Base-by-base conservation (phyloP, 1,140 invertebrate species). In the Caligus rogercresseyi region DNA sequence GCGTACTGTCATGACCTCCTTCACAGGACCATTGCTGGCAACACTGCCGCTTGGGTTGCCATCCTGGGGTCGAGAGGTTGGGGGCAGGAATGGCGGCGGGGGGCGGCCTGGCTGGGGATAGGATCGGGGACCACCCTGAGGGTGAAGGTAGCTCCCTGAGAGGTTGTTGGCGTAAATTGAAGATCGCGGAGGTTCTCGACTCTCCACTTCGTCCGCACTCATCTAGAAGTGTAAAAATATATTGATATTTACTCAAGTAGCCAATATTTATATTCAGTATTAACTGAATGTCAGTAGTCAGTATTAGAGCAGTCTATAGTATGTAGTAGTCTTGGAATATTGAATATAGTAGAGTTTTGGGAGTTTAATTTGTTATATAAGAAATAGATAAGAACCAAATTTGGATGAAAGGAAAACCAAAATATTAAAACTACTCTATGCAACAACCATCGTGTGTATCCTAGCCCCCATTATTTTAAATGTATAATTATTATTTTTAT, bases 1-100 rank as follows among this genome's bases (percentile, higher is more conserved):
- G 18, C 26, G 21, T 13, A 60, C 57, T 1, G 57, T 60, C 1
- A 60, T 60, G 18, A 43, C 31, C n/a, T 43, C 31, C n/a, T n/a
- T 43, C n/a, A 43, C 31, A 43, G 31, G 31, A 43, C 31, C 31
- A 43, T 43, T 43, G 7, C n/a, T 7, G n/a, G n/a, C 7, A 43
- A 7, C 31, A 43, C n/a, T 43, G 7, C n/a, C 7, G n/a, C 7
- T 7, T 11, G 31, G n/a, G 31, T 43, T 43, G n/a, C n/a, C 31
- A 43, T 43, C n/a, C 31, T 11, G n/a, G 7, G 31, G 7, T 43
- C 7, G 31, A 11, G 7, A n/a, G 7, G 31, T 7, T 43, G 31
- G 31, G 7, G 31, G 31, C n/a, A n/a, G 31, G 7, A 43, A 43
- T 43, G 31, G 31, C n/a, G 31, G 31, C n/a, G 31, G 31, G 7